phyloP scores from a whole-genome alignment of 2,888 invertebrate species.

The Drosophila pegasa region DNA sequence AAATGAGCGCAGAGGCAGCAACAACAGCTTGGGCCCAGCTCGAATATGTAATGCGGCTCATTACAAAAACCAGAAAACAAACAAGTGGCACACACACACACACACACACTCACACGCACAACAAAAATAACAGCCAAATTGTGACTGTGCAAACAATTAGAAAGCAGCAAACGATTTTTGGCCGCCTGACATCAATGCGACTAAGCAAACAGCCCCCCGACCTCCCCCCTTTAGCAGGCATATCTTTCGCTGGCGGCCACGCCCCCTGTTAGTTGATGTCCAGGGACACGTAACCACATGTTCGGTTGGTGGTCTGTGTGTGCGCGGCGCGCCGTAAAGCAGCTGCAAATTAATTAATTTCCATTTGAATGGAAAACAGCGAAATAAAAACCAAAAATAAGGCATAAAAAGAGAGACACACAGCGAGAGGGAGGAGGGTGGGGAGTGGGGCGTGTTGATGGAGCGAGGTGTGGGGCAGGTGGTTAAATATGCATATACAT shows the following conservation, averaged over 20 bases:
- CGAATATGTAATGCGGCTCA: conserved; percentile 62
- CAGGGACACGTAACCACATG: conserved; percentile 12
- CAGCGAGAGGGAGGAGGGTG: neutral
- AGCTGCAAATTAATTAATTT: conserved; percentile 69
- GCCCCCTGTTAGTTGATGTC: neutral
- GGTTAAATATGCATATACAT: conserved; percentile 46
- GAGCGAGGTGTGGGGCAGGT: too few relatives aligned
- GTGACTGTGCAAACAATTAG: conserved; percentile 24
- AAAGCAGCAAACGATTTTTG: conserved; percentile 32
- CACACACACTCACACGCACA: neutral
- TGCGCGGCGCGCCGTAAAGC: conserved; percentile 28
- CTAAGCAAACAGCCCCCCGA: conserved; percentile 36
- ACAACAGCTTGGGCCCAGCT: conserved; percentile 6
- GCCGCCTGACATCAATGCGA: conserved; percentile 33
- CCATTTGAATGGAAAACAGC: conserved; percentile 62
- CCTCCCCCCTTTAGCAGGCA: too few relatives aligned
- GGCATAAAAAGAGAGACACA: conserved; percentile 6
- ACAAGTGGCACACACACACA: conserved; percentile 11
- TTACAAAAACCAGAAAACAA: conserved; percentile 45
- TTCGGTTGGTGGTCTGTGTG: conserved; percentile 9
- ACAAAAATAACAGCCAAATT: conserved; percentile 11
- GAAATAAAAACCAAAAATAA: conserved; percentile 35
- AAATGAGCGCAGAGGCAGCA: conserved; percentile 35
- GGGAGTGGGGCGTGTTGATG: too few relatives aligned
- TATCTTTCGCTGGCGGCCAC: neutral